Percentiles rank a stretch among this genome's conserved stretches.
These are phyloP conservation scores for Alouatta palliata DNA, from an alignment of 2,113 vertebrate genomes.

Conservation along the genomic window DNA sequence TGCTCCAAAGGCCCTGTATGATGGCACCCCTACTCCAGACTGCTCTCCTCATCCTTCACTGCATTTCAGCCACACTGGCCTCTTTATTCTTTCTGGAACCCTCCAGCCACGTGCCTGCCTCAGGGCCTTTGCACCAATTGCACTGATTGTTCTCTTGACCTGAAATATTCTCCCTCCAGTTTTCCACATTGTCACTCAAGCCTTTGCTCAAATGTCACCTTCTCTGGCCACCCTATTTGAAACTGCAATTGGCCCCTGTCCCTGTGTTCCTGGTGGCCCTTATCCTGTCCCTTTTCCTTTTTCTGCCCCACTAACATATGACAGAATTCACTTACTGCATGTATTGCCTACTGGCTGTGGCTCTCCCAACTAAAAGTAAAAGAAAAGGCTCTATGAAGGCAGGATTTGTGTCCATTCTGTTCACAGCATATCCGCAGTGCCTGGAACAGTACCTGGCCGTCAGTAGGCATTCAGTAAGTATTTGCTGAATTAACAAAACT, in stretches of 20 bases:
- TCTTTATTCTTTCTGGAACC: too few relatives aligned
- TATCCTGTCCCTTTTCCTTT: background rate
- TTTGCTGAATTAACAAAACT: background rate
- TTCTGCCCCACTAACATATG: background rate
- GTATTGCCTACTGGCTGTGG: background rate
- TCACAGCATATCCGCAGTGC: too few relatives aligned
- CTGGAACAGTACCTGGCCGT: background rate
- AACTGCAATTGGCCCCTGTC: background rate
- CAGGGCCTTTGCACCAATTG: background rate
- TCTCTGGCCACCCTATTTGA: too few relatives aligned
- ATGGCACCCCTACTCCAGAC: rapidly evolving
- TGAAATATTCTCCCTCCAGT: background rate
- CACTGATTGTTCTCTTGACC: background rate
- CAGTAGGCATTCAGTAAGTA: background rate
- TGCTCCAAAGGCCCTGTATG: background rate
- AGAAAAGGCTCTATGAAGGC: background rate
- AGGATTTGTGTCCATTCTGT: background rate
- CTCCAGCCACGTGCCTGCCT: too few relatives aligned
- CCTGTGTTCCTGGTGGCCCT: background rate
- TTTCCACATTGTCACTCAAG: too few relatives aligned
- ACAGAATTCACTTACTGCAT: background rate
- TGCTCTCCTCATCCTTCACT: background rate
- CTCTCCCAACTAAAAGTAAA: background rate
- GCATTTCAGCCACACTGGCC: too few relatives aligned
- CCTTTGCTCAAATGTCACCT: too few relatives aligned